Evolutionary conservation across 2,113 vertebrate genomes (phyloP).

Genomic region (Aspiorhynchus laticeps): DNA sequence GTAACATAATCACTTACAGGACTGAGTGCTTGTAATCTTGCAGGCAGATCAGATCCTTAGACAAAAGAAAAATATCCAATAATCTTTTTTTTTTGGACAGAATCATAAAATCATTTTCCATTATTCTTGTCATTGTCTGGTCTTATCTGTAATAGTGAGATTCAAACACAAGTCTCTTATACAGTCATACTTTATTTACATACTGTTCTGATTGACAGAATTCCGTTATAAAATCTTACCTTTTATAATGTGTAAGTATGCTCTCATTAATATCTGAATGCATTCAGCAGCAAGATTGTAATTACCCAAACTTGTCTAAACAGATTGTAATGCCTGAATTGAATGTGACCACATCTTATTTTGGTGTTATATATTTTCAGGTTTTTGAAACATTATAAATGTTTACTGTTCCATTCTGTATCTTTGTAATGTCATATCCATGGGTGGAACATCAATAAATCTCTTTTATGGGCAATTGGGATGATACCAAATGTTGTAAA

Average conservation of each 20-base stretch:
- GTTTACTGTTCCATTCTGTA: slow-evolving; percentile 2
- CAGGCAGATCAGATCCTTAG: background rate
- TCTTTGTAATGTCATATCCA: slow-evolving; percentile 8
- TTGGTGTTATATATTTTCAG: slow-evolving; percentile 3
- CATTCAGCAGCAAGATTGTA: background rate
- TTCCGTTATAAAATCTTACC: background rate
- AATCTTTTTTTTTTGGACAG: background rate
- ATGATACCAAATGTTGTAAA: slow-evolving; percentile 27
- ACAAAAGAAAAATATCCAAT: background rate
- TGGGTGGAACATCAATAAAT: slow-evolving; percentile 24
- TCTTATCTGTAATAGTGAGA: background rate
- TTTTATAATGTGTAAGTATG: background rate
- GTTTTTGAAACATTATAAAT: slow-evolving; percentile 17
- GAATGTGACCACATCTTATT: background rate
- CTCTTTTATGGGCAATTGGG: slow-evolving; percentile 26
- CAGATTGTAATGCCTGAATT: background rate
- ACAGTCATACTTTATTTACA: background rate
- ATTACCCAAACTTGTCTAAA: background rate
- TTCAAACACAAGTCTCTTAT: background rate
- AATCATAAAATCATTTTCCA: background rate
- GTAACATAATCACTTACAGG: background rate
- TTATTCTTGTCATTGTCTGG: background rate
- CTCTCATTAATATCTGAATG: background rate
- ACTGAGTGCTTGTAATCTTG: background rate
- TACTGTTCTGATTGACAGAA: background rate